Percentiles rank a stretch among this genome's conserved stretches.
phyloP scores from a whole-genome alignment of 2,797 vertebrate species.

The Monodelphis domestica region DNA sequence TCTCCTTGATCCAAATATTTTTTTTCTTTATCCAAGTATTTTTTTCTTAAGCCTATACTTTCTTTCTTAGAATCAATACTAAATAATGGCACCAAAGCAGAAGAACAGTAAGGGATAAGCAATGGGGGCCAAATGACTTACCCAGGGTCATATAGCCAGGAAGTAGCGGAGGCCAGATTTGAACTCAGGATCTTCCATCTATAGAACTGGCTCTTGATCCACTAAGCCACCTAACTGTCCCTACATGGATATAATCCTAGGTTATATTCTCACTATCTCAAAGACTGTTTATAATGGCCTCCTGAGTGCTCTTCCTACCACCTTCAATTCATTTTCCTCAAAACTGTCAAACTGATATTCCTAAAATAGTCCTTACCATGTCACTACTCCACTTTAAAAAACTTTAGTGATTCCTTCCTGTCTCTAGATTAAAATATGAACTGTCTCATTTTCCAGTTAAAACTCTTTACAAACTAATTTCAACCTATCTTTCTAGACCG shows the following conservation, averaged over 20 bases:
- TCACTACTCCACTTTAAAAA: background rate
- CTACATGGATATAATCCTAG: background rate
- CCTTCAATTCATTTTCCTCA: background rate
- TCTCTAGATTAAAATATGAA: background rate
- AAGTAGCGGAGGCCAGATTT: no score
- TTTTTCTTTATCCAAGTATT: no score
- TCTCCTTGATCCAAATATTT: background rate
- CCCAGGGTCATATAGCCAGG: no score
- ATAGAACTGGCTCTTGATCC: no score
- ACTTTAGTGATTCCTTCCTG: background rate
- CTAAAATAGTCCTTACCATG: background rate
- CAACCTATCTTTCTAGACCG: background rate
- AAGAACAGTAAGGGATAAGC: no score
- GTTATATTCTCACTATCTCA: background rate
- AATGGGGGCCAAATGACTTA: no score
- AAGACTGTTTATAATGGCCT: background rate
- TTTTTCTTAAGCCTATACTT: no score
- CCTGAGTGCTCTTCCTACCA: no score
- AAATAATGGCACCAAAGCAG: no score
- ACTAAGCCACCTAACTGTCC: no score
- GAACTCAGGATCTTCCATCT: no score
- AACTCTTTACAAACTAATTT: background rate
- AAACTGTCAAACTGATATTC: background rate
- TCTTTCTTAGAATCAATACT: no score
- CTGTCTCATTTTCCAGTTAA: background rate